Percentiles rank a stretch among this genome's conserved stretches.
phyloP scores from a whole-genome alignment of 2,888 invertebrate genomes.

The Patella caerulea region DNA sequence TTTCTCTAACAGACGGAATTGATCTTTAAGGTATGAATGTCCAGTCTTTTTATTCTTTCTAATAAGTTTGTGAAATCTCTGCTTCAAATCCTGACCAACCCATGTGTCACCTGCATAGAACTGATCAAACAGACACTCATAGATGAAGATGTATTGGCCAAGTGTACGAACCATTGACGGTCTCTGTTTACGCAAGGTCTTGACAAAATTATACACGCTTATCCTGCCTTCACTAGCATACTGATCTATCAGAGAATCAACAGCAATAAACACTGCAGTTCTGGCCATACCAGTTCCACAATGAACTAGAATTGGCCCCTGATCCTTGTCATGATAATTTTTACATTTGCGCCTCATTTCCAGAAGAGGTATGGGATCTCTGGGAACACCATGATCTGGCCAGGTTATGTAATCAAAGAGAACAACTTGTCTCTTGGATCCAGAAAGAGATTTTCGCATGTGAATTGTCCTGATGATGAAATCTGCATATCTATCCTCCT shows the following conservation, averaged over 20 bases:
- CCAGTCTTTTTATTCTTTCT: conserved; percentile 57
- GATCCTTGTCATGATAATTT: conserved; percentile 40
- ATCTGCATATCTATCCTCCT: conserved; percentile 91
- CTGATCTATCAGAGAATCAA: conserved; percentile 67
- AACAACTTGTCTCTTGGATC: conserved; percentile 41
- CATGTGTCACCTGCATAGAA: conserved; percentile 61
- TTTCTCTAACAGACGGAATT: conserved; percentile 61
- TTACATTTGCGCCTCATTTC: conserved; percentile 61
- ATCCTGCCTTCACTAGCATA: conserved; percentile 63
- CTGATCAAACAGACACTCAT: conserved; percentile 68
- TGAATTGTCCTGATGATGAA: conserved; percentile 77
- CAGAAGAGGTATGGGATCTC: conserved; percentile 65
- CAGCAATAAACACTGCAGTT: conserved; percentile 68
- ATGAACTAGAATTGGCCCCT: conserved; percentile 65
- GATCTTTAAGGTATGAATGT: conserved; percentile 61
- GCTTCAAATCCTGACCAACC: conserved; percentile 57
- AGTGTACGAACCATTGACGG: conserved; percentile 67
- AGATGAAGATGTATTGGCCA: conserved; percentile 69
- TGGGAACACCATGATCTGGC: conserved; percentile 68
- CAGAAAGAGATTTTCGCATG: conserved; percentile 38
- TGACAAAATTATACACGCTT: conserved; percentile 64
- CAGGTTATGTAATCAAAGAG: conserved; percentile 67
- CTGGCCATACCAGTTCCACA: conserved; percentile 70
- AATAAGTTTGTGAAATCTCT: conserved; percentile 51
- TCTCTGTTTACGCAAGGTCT: conserved; percentile 62